These are phyloP conservation scores for Drosophila percnosoma DNA, from an alignment of 2,888 invertebrate genomes.

Conservation along the genomic window DNA sequence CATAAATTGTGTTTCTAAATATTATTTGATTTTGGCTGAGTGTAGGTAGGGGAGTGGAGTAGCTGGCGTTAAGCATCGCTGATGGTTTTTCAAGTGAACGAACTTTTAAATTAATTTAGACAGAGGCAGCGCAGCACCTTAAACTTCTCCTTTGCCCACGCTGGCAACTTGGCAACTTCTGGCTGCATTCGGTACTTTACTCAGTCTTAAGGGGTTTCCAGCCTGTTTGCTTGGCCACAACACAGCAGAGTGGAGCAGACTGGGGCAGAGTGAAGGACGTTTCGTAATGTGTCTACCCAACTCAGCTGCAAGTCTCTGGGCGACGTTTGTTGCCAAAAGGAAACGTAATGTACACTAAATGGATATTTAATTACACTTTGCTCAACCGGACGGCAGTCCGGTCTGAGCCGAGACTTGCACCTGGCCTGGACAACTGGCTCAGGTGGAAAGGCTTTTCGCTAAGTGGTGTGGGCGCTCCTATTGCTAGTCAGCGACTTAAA, in stretches of 20 bases:
- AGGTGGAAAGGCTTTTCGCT: constrained; percentile 23
- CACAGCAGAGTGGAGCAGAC: neutral
- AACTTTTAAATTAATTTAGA: constrained; percentile 81
- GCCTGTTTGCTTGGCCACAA: constrained; percentile 19
- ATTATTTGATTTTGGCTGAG: neutral
- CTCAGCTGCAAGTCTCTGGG: constrained; percentile 54
- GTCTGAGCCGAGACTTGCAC: neutral
- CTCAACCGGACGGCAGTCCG: constrained; percentile 10
- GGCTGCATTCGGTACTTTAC: constrained; percentile 36
- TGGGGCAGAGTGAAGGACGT: constrained; percentile 7
- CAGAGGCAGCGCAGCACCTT: constrained; percentile 73
- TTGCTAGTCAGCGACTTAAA: constrained; percentile 26
- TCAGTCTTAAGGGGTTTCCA: constrained; percentile 48
- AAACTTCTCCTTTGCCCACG: constrained; percentile 52
- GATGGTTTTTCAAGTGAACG: constrained; percentile 75
- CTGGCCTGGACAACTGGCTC: constrained; percentile 7
- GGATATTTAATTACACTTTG: constrained; percentile 77
- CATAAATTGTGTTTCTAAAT: neutral
- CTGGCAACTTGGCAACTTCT: constrained; percentile 4
- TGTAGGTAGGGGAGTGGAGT: neutral
- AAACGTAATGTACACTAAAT: constrained; percentile 80
- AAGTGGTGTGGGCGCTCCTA: constrained; percentile 8
- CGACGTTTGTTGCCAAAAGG: constrained; percentile 56
- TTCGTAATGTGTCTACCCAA: constrained; percentile 68
- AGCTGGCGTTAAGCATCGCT: constrained; percentile 23